Conservation (phyloP, 2,113 vertebrate genomes). For the Calidris pygmaea region DNA sequence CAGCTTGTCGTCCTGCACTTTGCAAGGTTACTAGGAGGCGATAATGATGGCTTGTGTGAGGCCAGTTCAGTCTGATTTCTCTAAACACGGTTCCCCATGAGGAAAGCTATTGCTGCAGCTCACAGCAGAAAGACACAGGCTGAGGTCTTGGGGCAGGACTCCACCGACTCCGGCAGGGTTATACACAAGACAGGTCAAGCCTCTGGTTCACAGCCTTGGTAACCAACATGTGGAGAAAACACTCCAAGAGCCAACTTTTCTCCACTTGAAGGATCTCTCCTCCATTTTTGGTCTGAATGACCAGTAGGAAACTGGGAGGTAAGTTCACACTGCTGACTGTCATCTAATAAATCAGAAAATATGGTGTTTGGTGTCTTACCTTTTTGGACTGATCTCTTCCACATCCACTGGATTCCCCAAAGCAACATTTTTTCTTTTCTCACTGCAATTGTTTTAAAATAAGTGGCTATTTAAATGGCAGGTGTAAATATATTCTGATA, state of each 20-base stretch:
- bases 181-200: accelerated
- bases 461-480: background rate
- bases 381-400: background rate
- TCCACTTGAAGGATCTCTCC: background rate
- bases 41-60: background rate
- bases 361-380: background rate
- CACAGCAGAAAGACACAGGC: background rate
- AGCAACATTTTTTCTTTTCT: background rate
- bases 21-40: background rate
- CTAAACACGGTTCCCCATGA: background rate
- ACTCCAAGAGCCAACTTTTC: background rate
- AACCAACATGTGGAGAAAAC: background rate
- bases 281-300: background rate
- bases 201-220: background rate
- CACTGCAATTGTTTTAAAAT: background rate
- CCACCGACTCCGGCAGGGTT: accelerated
- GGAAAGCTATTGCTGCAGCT: background rate
- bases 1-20: background rate
- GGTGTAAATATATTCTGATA: background rate
- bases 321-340: background rate
- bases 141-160: background rate
- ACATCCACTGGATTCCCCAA: background rate
- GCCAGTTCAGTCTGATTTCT: background rate
- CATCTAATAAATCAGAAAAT: background rate
- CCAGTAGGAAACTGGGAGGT: background rate